A percentile compares a stretch with the other conserved stretches of the same genome.
These are phyloP conservation scores for Leptoteleia sp. DNA, from an alignment of 1,140 invertebrate genomes.

Conservation along the genomic window DNA sequence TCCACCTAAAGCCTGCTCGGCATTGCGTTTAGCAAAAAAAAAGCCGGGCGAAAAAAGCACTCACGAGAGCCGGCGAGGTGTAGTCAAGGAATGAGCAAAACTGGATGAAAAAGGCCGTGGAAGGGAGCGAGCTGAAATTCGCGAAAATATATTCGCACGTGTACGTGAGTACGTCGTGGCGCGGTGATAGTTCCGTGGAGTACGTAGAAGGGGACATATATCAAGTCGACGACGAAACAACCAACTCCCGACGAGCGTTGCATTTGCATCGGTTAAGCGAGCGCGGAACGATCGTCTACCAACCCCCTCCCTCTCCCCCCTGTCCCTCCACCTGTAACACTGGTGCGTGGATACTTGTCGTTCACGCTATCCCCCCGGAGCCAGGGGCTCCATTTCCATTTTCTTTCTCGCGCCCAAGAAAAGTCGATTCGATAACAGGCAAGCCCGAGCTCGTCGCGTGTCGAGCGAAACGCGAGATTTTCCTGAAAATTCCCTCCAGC, in stretches of 20 bases:
- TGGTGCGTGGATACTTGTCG: constrained; percentile 60
- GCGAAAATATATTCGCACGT: constrained; percentile 37
- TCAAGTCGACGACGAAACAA: constrained; percentile 77
- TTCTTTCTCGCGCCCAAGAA: constrained; percentile 71
- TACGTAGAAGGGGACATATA: constrained; percentile 73
- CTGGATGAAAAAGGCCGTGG: constrained; percentile 9
- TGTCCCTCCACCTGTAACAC: constrained; percentile 22
- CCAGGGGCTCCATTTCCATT: constrained; percentile 74
- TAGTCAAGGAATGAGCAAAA: constrained; percentile 21
- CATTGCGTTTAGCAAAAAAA: constrained; percentile 46
- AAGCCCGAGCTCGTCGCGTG: neutral
- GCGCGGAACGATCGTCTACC: constrained; percentile 72
- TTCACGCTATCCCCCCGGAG: constrained; percentile 59
- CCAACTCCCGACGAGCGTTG: constrained; percentile 76
- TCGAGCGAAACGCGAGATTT: no score
- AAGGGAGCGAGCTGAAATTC: constrained; percentile 30
- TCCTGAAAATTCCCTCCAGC: no score
- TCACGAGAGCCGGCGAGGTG: constrained; percentile 19
- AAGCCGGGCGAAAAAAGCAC: constrained; percentile 55
- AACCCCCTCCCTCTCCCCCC: constrained; percentile 46
- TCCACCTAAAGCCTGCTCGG: constrained; percentile 76
- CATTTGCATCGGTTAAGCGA: constrained; percentile 76
- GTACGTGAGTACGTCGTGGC: constrained; percentile 14
- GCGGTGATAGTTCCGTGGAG: constrained; percentile 41
- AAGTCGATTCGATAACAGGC: constrained; percentile 70